These are phyloP conservation scores for Mastacembelus armatus DNA, from an alignment of 2,797 vertebrate genomes.

Conservation along the genomic window DNA sequence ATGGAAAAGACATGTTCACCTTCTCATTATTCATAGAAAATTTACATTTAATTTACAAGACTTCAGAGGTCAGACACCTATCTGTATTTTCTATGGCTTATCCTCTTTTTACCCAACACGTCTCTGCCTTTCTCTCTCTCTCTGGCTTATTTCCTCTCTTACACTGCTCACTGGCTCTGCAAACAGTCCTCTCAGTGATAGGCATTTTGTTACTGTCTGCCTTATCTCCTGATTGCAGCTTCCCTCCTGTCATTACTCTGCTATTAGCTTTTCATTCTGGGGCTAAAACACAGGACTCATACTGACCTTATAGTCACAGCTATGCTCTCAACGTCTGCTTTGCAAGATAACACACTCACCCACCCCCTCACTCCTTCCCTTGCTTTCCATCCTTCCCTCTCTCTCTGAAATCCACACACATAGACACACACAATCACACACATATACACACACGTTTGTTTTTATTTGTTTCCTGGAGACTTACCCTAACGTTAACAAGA, in stretches of 20 bases:
- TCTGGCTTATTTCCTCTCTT: constrained; percentile 20
- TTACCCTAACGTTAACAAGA: no score
- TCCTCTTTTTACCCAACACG: neutral
- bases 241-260: constrained; percentile 71
- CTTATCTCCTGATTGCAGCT: constrained; percentile 77
- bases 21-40: constrained; percentile 1
- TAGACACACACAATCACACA: neutral
- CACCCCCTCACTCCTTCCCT: neutral
- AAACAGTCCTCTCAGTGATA: constrained; percentile 66
- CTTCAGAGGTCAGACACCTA: constrained; percentile 27
- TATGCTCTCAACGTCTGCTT: constrained; percentile 66
- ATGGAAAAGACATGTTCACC: neutral
- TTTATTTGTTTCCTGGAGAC: no score
- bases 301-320: constrained; percentile 67
- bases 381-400: neutral
- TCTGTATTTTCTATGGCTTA: constrained; percentile 18
- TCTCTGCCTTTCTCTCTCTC: neutral
- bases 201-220: constrained; percentile 68
- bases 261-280: constrained; percentile 72
- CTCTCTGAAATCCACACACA: constrained; percentile 4
- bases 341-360: constrained; percentile 57
- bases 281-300: constrained; percentile 67
- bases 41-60: constrained; percentile 1
- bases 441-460: neutral
- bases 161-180: constrained; percentile 43